These are phyloP conservation scores for Hypercompe scribonia DNA, from an alignment of 2,888 invertebrate genomes.

Conservation along the genomic window DNA sequence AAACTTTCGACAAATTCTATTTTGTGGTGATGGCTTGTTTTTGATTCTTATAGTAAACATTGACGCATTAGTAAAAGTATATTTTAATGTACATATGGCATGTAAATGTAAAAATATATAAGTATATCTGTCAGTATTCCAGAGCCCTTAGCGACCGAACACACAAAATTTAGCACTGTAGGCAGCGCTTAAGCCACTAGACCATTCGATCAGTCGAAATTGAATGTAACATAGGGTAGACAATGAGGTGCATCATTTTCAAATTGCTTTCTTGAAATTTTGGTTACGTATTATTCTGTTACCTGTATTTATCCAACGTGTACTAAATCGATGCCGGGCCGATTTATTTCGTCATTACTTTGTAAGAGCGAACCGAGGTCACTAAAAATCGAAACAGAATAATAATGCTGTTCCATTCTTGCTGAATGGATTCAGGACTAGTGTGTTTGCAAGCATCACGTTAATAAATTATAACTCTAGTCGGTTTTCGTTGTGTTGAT, in stretches of 20 bases:
- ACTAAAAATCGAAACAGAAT: neutral
- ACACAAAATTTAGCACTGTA: neutral
- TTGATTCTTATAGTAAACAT: neutral
- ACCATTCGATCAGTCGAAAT: neutral
- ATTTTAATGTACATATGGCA: neutral
- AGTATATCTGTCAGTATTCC: too few species aligned
- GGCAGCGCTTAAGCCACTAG: neutral
- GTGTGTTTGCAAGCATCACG: neutral
- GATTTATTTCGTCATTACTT: neutral
- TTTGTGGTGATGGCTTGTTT: neutral
- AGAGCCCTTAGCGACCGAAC: neutral
- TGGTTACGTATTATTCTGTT: neutral
- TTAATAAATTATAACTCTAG: neutral
- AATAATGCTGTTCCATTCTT: neutral
- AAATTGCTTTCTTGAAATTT: neutral
- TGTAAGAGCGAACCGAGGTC: neutral
- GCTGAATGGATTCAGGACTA: neutral
- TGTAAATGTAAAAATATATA: neutral
- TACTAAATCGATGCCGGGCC: neutral
- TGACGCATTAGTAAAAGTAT: neutral
- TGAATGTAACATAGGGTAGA: neutral
- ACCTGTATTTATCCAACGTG: neutral
- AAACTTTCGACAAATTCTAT: neutral
- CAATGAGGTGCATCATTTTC: neutral
- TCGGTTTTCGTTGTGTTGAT: too few species aligned